Evolutionary conservation across 2,888 invertebrate genomes (phyloP), one percentile per base, ranked within the genome.

Genomic region (Aphidius colemani): DNA sequence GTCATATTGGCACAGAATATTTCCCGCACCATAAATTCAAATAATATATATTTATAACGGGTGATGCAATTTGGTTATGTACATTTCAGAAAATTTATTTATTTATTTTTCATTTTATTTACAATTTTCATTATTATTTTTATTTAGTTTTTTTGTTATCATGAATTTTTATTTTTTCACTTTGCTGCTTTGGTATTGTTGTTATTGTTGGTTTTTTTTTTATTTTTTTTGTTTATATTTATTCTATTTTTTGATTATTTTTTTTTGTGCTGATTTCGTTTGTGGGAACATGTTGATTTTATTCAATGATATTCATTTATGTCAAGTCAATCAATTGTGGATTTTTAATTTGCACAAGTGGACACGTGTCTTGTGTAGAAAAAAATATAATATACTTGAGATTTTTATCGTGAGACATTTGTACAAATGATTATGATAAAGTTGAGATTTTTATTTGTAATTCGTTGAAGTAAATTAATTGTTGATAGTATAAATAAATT

Each of bases 1-100:
- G 75, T 75, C 70, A 73, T 69, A 71, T 71, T 71, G 69, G 70
- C 69, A 71, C 65, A 68, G 66, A 65, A 65, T 66, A 67, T 65
- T 66, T 65, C 64, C 66, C 66, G 66, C 69, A 65, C 71, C 71
- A 67, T 71, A 61, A 68, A 72, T 67, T 66, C 69, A 70, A 72
- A 70, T 71, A 72, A 69, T 69, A 64, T 30, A 30, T 30, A 30
- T 30, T 30, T 30, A 30, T 70, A 70, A 66, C 67, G 68, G 69
- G 68, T 70, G 68, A 64, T 51, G 53, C 65, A 55, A 65, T 61
- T 53, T 46, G 18, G 46, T 57, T 46, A 57, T 57, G 6, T 30
- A 30, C 30, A 30, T 30, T 5, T 5, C 40, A 13, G 30, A n/a
- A 57, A 45, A 57, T 57, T 39, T 13, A 45, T 56, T 56, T 13